These are phyloP conservation scores for Geodia barretti DNA, from an alignment of 37 sponge, comb jelly and placozoan genomes.

Conservation along the genomic window DNA sequence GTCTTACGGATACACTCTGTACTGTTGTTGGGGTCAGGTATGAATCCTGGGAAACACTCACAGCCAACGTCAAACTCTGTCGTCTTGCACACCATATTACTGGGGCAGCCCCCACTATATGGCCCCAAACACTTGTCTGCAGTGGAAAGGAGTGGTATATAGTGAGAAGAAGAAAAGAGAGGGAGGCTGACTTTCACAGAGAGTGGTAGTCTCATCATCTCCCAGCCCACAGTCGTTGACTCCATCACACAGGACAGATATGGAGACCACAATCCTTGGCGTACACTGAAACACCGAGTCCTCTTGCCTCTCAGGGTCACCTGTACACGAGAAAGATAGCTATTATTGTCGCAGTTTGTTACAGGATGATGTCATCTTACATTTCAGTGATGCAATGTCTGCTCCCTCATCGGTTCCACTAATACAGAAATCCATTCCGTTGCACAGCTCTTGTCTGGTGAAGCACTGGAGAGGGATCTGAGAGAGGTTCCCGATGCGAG, in stretches of 20 bases:
- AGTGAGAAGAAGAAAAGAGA: no score
- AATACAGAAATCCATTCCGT: neutral
- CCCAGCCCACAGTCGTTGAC: neutral
- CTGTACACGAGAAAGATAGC: no score
- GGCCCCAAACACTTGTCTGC: neutral
- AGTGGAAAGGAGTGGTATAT: neutral
- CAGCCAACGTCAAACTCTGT: neutral
- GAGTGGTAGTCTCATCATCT: neutral
- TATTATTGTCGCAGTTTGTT: no score
- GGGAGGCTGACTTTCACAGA: neutral
- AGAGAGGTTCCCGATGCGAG: neutral
- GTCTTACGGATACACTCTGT: no score
- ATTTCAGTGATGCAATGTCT: neutral
- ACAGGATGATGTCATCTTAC: no score
- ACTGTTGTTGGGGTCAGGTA: neutral
- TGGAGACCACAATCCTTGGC: neutral
- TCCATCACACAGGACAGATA: neutral
- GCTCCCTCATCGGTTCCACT: neutral
- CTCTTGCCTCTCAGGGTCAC: no score
- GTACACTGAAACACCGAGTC: neutral
- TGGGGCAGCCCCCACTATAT: neutral
- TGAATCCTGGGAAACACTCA: neutral
- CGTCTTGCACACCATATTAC: neutral
- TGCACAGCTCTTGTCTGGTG: neutral
- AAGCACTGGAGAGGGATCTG: neutral